Base-by-base conservation (phyloP, 2,888 invertebrate species). In the Clitarchus hookeri region DNA sequence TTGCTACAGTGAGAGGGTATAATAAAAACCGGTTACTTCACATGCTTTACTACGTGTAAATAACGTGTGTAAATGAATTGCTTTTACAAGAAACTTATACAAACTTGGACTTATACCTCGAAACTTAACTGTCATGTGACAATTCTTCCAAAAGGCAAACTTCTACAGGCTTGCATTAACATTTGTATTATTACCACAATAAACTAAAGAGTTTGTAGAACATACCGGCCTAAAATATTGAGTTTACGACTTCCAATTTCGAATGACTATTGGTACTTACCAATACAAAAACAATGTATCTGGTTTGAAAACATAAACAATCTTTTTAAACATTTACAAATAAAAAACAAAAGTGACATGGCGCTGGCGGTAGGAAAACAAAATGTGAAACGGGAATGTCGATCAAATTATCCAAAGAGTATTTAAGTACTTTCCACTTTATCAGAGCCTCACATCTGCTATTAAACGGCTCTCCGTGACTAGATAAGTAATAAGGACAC, bases 101-200 rank as follows among this genome's bases (percentile, higher is more conserved):
- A 0, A 16, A 65, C 65, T 65, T 65, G 11, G 23, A 23, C 65
- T 65, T 65, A 65, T 65, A 65, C 19, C 65, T 11, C 65, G n/a
- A 65, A 8, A 6, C 65, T 19, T 65, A 65, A n/a, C 53, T 53
- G 65, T 16, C 8, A 6, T 8, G 8, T 19, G 65, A n/a, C 8
- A 23, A 48, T n/a, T n/a, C 12, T 65, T 12, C 8, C 65, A 8
- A 65, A 65, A 6, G 65, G 65, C 65, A 65, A 65, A 23, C 84
- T 79, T 86, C 83, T 23, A 77, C 80, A 84, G 48, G 16, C 48
- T 36, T 25, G 44, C 54, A 44, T 84, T 13, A 19, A 27, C 36
- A 23, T 84, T 26, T 53, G 27, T 84, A 27, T 84, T 27, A 44
- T 6, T 25, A 19, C 36, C 26, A 48, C 48, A 48, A 48, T 6